Evolutionary conservation across 2,888 invertebrate genomes (phyloP).

Genomic region (Limnephilus lunatus): DNA sequence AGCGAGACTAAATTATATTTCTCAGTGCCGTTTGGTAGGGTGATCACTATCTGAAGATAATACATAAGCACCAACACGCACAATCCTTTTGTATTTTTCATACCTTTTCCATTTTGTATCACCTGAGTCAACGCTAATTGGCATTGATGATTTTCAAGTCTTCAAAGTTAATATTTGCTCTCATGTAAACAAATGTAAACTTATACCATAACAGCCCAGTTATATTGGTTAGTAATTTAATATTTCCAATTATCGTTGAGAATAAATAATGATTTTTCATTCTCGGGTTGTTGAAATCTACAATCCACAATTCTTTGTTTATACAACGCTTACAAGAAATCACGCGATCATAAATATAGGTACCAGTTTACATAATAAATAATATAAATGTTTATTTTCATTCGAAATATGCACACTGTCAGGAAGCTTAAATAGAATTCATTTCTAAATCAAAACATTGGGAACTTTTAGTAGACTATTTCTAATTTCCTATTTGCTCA

Average conservation of each 20-base stretch:
- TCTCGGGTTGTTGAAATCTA: neutral
- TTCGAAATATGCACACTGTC: constrained; percentile 5
- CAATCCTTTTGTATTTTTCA: too few relatives aligned
- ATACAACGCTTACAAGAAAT: neutral
- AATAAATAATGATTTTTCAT: neutral
- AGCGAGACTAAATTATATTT: too few relatives aligned
- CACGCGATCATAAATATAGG: constrained; percentile 10
- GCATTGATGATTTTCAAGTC: too few relatives aligned
- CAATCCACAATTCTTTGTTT: constrained; percentile 5
- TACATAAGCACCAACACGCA: too few relatives aligned
- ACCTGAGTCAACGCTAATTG: too few relatives aligned
- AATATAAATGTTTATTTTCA: constrained; percentile 15
- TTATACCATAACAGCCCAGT: neutral
- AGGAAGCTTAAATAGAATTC: neutral
- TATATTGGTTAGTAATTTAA: neutral
- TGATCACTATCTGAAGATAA: too few relatives aligned
- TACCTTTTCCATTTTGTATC: too few relatives aligned
- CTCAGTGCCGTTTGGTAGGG: too few relatives aligned
- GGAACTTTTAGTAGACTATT: neutral
- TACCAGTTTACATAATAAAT: constrained; percentile 10
- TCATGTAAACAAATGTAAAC: neutral
- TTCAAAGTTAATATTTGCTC: neutral
- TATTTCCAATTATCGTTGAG: neutral
- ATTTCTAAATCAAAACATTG: neutral
- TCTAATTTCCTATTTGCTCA: neutral